A percentile compares a stretch with the other conserved stretches of the same genome.
phyloP scores from a whole-genome alignment of 2,113 vertebrate species.

The Sialia sialis region DNA sequence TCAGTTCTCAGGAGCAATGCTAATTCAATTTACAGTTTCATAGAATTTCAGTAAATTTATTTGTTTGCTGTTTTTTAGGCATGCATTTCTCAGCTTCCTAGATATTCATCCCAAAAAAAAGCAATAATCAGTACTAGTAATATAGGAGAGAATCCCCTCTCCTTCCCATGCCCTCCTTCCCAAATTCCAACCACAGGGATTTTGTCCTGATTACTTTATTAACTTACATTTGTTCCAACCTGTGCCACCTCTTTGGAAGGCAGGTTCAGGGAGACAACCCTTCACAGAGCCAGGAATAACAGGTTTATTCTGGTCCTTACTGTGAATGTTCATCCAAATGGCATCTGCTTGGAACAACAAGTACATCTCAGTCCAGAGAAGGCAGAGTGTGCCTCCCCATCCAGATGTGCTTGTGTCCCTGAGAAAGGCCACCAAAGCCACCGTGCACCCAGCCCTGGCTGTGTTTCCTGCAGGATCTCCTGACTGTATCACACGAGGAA shows the following conservation, averaged over 20 bases:
- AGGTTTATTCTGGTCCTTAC: background rate
- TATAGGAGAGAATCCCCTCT: background rate
- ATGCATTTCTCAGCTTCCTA: background rate
- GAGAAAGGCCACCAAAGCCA: background rate
- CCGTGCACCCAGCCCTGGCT: background rate
- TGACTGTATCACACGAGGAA: accelerated
- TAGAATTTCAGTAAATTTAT: background rate
- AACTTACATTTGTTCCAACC: background rate
- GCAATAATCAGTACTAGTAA: background rate
- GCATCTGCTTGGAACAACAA: background rate
- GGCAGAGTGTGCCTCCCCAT: background rate
- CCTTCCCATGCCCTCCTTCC: background rate
- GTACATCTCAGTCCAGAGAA: background rate
- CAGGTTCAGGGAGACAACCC: background rate
- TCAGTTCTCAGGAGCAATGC: background rate
- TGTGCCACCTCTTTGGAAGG: background rate
- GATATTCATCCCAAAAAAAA: background rate
- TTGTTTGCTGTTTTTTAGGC: background rate
- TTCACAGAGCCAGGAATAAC: background rate
- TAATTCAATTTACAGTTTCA: background rate
- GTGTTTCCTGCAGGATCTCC: background rate
- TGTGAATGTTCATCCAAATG: background rate
- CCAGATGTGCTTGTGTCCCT: background rate
- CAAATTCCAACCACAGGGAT: background rate
- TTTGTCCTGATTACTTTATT: background rate